A percentile compares a stretch with the other conserved stretches of the same genome.
These are phyloP conservation scores for Agonum fuliginosum DNA, from an alignment of 2,888 invertebrate genomes.

Conservation along the genomic window DNA sequence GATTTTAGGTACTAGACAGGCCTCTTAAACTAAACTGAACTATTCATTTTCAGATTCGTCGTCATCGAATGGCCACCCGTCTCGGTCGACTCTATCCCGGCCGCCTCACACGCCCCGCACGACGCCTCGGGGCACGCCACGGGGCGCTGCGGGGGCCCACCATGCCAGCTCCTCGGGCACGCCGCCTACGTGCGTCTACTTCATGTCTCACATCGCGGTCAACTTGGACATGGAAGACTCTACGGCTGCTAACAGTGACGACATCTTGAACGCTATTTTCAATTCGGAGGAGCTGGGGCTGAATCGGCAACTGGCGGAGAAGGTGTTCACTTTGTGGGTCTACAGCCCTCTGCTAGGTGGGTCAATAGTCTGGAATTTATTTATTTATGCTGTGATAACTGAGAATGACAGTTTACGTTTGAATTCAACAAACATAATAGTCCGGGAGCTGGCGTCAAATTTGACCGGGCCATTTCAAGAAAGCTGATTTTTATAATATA, in stretches of 20 bases:
- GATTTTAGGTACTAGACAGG: too few relatives aligned
- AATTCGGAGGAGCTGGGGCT: conserved; percentile 87
- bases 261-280: conserved; percentile 78
- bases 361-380: too few relatives aligned
- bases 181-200: conserved; percentile 84
- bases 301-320: conserved; percentile 84
- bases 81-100: too few relatives aligned
- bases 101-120: background rate
- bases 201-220: conserved; percentile 88
- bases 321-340: conserved; percentile 96
- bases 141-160: background rate
- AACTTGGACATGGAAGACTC: conserved; percentile 91
- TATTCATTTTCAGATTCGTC: background rate
- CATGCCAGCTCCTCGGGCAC: conserved; percentile 47
- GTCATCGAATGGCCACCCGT: background rate
- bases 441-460: too few relatives aligned
- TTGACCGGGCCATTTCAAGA: too few relatives aligned
- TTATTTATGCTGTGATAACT: too few relatives aligned
- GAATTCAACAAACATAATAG: too few relatives aligned
- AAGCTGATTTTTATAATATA: too few relatives aligned
- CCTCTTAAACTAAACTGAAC: too few relatives aligned
- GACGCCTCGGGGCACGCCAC: background rate
- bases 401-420: too few relatives aligned
- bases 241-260: conserved; percentile 78
- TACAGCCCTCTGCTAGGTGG: conserved; percentile 90